A percentile compares a stretch with the other conserved stretches of the same genome.
Conservation (phyloP, 1,140 invertebrate genomes). For the Aphelenchoides fujianensis region DNA sequence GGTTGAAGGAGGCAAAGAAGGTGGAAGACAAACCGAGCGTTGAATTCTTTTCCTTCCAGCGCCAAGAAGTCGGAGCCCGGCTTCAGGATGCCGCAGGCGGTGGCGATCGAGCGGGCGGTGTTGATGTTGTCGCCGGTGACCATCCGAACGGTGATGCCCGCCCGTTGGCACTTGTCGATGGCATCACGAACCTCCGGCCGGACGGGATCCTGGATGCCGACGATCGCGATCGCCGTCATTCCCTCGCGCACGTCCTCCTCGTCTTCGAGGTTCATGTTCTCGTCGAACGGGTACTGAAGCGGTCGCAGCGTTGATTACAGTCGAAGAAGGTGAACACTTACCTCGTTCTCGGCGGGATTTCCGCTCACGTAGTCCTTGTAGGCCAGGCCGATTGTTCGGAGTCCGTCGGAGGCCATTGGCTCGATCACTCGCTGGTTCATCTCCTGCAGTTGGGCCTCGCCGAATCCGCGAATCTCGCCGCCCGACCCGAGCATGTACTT, state of each 20-base stretch:
- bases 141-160: conserved; percentile 63
- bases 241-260: conserved; percentile 56
- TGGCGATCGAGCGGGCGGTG: conserved; percentile 62
- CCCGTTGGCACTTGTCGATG: conserved; percentile 62
- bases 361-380: conserved; percentile 81
- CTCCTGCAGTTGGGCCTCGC: conserved; percentile 83
- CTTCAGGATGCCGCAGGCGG: conserved; percentile 61
- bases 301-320: background rate
- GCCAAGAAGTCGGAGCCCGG: conserved; percentile 74
- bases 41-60: conserved; percentile 96
- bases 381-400: conserved; percentile 68
- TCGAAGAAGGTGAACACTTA: conserved; percentile 22
- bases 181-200: conserved; percentile 60
- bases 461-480: conserved; percentile 76
- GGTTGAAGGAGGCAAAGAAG: no score
- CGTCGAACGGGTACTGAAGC: conserved; percentile 23
- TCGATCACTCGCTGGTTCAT: conserved; percentile 92
- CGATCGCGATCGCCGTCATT: conserved; percentile 59
- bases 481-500: conserved; percentile 49
- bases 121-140: conserved; percentile 63
- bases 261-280: conserved; percentile 61
- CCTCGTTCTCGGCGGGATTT: conserved; percentile 65
- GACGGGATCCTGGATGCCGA: conserved; percentile 63
- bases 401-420: conserved; percentile 96
- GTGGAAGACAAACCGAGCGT: conserved; percentile 68